Percentiles rank a stretch among this genome's conserved stretches.
phyloP scores from a whole-genome alignment of 2,888 invertebrate species.

The Troides helena region DNA sequence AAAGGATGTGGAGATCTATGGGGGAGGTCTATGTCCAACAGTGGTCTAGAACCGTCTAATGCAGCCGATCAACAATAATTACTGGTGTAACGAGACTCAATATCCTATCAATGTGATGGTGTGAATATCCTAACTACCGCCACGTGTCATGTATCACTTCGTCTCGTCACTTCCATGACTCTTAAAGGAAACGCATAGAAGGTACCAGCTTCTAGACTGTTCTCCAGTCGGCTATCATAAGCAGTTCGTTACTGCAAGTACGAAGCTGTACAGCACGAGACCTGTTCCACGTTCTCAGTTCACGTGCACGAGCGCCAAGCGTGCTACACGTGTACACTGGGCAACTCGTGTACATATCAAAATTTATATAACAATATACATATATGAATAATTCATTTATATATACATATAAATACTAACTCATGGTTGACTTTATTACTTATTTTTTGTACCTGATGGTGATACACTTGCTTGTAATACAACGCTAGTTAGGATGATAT shows the following conservation, averaged over 20 bases:
- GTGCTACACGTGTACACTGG: not conserved
- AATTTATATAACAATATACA: not conserved
- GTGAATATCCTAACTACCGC: too few species aligned
- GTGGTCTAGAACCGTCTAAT: too few species aligned
- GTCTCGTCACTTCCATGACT: too few species aligned
- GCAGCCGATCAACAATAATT: too few species aligned
- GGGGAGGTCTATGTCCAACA: too few species aligned
- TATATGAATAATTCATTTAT: not conserved
- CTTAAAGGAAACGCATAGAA: too few species aligned
- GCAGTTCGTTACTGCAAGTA: not conserved
- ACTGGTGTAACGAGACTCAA: too few species aligned
- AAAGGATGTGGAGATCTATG: too few species aligned
- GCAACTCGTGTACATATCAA: not conserved
- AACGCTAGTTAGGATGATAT: too few species aligned
- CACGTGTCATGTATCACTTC: too few species aligned
- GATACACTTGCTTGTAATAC: too few species aligned
- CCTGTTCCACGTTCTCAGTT: slow-evolving; percentile 2
- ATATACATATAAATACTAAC: not conserved
- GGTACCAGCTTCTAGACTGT: not conserved
- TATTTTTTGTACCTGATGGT: not conserved
- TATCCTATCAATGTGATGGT: too few species aligned
- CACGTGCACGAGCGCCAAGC: slow-evolving; percentile 1
- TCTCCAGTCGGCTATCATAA: not conserved
- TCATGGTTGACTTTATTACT: not conserved
- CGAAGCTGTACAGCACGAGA: not conserved